Evolutionary conservation across 2,888 invertebrate genomes (phyloP).

Genomic region (Acrocyrtus sp.): DNA sequence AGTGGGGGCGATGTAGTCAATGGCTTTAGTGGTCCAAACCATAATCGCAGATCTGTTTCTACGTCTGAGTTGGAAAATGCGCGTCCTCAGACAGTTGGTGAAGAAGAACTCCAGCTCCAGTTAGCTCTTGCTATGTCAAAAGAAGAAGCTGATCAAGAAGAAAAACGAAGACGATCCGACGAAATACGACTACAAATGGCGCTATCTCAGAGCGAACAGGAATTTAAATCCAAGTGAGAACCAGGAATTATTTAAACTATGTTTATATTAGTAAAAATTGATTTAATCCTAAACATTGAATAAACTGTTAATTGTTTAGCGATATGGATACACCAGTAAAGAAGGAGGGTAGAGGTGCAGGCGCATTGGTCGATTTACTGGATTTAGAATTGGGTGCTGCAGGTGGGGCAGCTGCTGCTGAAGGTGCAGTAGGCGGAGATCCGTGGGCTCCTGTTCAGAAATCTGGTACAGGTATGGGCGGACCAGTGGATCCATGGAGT

Average conservation of each 20-base stretch:
- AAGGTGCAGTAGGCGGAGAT: slow-evolving; percentile 62
- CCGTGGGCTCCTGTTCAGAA: slow-evolving; percentile 64
- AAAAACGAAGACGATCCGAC: slow-evolving; percentile 91
- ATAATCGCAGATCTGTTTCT: slow-evolving; percentile 43
- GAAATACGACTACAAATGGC: slow-evolving; percentile 96
- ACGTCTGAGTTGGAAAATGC: slow-evolving; percentile 84
- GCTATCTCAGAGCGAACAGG: slow-evolving; percentile 92
- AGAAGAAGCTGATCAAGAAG: slow-evolving; percentile 98
- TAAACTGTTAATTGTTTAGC: slow-evolving; percentile 14
- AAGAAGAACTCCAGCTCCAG: slow-evolving; percentile 98
- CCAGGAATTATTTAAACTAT: too few relatives aligned
- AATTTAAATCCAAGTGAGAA: slow-evolving; percentile 77
- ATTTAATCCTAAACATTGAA: neutral
- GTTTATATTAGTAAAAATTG: too few relatives aligned
- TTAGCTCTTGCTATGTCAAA: slow-evolving; percentile 98
- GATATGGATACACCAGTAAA: slow-evolving; percentile 31
- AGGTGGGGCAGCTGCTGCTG: slow-evolving; percentile 67
- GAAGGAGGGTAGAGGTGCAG: slow-evolving; percentile 44
- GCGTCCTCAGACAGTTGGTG: slow-evolving; percentile 95
- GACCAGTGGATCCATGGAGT: slow-evolving; percentile 59
- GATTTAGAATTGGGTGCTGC: slow-evolving; percentile 78
- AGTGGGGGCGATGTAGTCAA: slow-evolving; percentile 38
- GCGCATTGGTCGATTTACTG: slow-evolving; percentile 78
- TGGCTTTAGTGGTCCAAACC: slow-evolving; percentile 48
- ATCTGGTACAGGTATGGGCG: slow-evolving; percentile 5